Base-by-base conservation (phyloP, 2,797 vertebrate genomes). In the Ctenosaura bakeri region DNA sequence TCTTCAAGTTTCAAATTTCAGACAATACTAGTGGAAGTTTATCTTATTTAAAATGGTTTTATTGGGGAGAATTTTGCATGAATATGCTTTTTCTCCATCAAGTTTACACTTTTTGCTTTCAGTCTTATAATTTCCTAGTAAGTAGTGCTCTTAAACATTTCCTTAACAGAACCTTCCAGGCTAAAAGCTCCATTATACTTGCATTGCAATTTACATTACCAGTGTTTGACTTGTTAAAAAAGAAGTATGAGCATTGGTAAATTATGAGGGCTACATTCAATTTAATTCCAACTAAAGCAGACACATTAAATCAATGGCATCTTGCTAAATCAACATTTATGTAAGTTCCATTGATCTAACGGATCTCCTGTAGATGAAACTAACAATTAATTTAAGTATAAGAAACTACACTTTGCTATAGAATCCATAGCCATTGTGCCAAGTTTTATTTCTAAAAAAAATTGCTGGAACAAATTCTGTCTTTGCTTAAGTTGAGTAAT, bases 1-100 rank as follows among this genome's bases (percentile, higher is more conserved):
- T 91, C 88, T 85, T 38, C 88, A 50, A 64, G 71, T 93, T 90
- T 92, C 82, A 35, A 71, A 94, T 95, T 94, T 83, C 86, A 86
- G 22, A 66, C 87, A 85, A 62, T 52, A 42, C 7, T 77, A 46
- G 46, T 42, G 64, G 74, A 91, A 88, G 2, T 86, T 93, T 95
- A n/a, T 91, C 18, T 73, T 85, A 87, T 74, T 90, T 90, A 81
- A 6, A 87, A n/a, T 79, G 29, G 90, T 93, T 94, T 88, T 35
- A 94, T 93, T 91, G 76, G 85, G 69, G 42, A 42, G 35, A 12
- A 38, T 32, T 87, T 91, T 69, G 90, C 82, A 87, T 56, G 32
- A 91, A 93, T 88, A 35, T 88, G 78, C 14, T 79, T 93, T 90
- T 2, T 54, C 32, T 74, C 20, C 66, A 79, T 88, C 1, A 4